These are phyloP conservation scores for Philopedon plagiatum DNA, from an alignment of 2,888 invertebrate species.

Conservation along the genomic window DNA sequence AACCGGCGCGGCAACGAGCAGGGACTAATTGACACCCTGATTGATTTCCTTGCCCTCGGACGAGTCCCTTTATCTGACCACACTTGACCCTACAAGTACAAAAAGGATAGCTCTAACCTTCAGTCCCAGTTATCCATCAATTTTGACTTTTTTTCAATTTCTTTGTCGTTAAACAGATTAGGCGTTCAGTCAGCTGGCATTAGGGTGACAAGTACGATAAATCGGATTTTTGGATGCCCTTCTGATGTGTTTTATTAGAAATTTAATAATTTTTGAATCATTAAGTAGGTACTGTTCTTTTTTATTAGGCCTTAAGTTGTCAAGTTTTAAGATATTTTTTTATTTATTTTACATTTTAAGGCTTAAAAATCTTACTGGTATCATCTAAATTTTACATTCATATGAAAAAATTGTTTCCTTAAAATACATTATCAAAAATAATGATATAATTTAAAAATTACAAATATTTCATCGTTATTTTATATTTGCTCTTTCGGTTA, in stretches of 20 bases:
- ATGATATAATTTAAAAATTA: too few species aligned
- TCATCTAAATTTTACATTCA: too few species aligned
- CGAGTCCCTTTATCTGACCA: constrained; percentile 53
- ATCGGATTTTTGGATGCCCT: not conserved
- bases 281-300: too few species aligned
- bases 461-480: too few species aligned
- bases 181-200: constrained; percentile 18
- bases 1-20: constrained; percentile 56
- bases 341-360: too few species aligned
- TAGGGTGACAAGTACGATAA: not conserved
- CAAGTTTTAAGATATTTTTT: too few species aligned
- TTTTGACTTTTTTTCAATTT: constrained; percentile 38
- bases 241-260: not conserved
- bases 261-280: not conserved
- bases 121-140: constrained; percentile 39
- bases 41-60: constrained; percentile 61
- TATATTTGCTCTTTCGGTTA: too few species aligned
- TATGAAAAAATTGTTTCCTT: too few species aligned
- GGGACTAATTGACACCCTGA: constrained; percentile 64
- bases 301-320: too few species aligned
- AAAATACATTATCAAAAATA: too few species aligned
- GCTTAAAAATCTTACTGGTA: too few species aligned
- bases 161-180: constrained; percentile 44
- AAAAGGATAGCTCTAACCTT: constrained; percentile 32
- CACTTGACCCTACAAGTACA: constrained; percentile 39